Evolutionary conservation across 2,113 vertebrate genomes (phyloP).

Genomic region (Apodemus sylvaticus): DNA sequence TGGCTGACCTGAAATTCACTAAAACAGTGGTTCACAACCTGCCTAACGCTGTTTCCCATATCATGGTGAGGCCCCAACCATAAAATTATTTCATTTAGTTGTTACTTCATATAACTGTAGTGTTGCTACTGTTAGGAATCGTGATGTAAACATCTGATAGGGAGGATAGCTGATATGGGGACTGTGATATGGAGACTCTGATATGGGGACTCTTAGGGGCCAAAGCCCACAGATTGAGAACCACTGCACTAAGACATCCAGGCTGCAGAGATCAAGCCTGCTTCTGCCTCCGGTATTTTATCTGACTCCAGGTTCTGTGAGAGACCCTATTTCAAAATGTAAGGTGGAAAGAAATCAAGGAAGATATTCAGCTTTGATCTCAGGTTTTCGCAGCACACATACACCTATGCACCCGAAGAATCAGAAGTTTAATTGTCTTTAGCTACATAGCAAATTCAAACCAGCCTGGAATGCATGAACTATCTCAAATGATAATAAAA

Average conservation of each 20-base stretch:
- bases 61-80: neutral
- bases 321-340: neutral
- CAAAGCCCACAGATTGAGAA: neutral
- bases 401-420: too few species aligned
- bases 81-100: neutral
- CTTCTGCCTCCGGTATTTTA: neutral
- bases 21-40: neutral
- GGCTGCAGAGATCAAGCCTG: neutral
- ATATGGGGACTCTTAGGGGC: rapidly evolving
- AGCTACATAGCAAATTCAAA: too few species aligned
- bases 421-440: too few species aligned
- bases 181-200: too few species aligned
- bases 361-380: neutral
- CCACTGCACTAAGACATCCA: neutral
- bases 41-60: neutral
- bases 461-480: too few species aligned
- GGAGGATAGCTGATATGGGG: too few species aligned
- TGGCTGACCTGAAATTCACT: neutral
- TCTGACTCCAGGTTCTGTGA: neutral
- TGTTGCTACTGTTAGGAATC: neutral
- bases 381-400: neutral
- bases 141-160: neutral
- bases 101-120: neutral
- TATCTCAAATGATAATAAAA: too few species aligned
- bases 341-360: neutral